Percentiles rank a stretch among this genome's conserved stretches.
These are phyloP conservation scores for Apostichopus leukothele DNA, from an alignment of 53 echinoderm and acorn worm species.

Conservation along the genomic window DNA sequence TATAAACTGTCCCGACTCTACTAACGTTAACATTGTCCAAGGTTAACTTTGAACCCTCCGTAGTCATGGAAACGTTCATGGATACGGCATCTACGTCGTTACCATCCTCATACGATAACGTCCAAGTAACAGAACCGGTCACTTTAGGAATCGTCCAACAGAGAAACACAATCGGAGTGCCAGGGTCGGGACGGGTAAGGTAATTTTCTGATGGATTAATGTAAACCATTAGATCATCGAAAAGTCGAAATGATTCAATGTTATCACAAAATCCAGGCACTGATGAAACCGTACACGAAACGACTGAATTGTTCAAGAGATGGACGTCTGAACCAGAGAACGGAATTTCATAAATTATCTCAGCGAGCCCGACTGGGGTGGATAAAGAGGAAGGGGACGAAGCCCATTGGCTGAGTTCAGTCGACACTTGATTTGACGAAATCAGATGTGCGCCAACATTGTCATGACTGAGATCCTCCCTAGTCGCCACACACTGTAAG, in stretches of 20 bases:
- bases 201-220: background rate
- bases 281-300: background rate
- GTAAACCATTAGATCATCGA: background rate
- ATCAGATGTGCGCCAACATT: background rate
- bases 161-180: background rate
- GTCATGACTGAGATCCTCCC: background rate
- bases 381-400: background rate
- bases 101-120: background rate
- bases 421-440: background rate
- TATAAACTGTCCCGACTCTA: background rate
- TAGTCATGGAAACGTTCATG: conserved; percentile 11
- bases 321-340: background rate
- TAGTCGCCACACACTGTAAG: background rate
- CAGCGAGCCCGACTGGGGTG: background rate
- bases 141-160: background rate
- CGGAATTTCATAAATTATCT: background rate
- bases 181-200: background rate
- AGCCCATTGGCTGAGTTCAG: background rate
- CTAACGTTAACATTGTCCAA: background rate
- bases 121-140: background rate
- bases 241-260: background rate
- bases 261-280: background rate
- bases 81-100: background rate
- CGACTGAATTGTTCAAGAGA: background rate
- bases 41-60: conserved; percentile 9